These are phyloP conservation scores for Triops longicaudatus DNA, from an alignment of 1,140 invertebrate genomes.

Conservation along the genomic window DNA sequence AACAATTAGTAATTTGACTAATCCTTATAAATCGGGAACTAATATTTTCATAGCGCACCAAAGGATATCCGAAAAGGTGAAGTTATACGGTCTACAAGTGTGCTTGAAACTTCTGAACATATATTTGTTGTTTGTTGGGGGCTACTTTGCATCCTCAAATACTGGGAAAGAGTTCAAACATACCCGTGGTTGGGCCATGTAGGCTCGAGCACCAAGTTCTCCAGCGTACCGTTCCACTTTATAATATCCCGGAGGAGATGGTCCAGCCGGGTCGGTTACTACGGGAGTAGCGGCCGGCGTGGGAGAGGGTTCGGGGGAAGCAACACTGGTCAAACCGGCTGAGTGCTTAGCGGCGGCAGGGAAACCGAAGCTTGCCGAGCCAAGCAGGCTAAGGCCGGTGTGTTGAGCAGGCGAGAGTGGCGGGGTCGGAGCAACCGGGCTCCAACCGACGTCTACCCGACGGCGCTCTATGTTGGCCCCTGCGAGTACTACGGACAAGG, in stretches of 20 bases:
- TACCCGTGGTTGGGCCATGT: conserved; percentile 58
- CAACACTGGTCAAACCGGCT: background rate
- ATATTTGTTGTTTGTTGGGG: background rate
- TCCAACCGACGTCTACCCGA: conserved; percentile 28
- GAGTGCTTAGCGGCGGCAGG: background rate
- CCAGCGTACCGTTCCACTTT: conserved; percentile 10
- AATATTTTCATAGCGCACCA: too few relatives aligned
- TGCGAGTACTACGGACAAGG: too few relatives aligned
- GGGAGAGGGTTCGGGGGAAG: background rate
- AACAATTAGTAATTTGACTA: too few relatives aligned
- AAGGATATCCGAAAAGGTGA: too few relatives aligned
- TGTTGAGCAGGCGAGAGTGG: conserved; percentile 24
- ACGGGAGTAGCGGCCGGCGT: background rate
- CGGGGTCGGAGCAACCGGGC: conserved; percentile 27
- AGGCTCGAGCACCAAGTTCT: conserved; percentile 39
- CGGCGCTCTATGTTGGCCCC: conserved; percentile 27
- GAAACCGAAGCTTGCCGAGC: background rate
- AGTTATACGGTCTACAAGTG: background rate
- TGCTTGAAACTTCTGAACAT: background rate
- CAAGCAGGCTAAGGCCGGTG: conserved; percentile 18
- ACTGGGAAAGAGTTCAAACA: conserved; percentile 32
- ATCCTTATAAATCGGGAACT: too few relatives aligned
- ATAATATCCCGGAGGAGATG: background rate
- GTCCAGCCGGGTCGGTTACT: background rate
- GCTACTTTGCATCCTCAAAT: conserved; percentile 4